phyloP scores from a whole-genome alignment of 2,797 vertebrate species.

The Ibycter americanus region DNA sequence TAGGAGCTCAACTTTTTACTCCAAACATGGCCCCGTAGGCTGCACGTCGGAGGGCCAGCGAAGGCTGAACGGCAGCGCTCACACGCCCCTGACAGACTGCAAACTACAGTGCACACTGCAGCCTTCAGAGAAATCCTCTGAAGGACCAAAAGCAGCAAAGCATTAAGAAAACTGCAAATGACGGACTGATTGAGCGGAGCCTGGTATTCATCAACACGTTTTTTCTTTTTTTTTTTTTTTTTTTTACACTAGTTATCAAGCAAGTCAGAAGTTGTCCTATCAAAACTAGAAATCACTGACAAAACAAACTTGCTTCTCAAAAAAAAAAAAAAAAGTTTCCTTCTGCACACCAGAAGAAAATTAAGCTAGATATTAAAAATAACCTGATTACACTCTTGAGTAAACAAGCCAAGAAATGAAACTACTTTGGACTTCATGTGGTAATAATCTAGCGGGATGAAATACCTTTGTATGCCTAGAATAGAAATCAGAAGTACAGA shows the following conservation, averaged over 20 bases:
- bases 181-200: background rate
- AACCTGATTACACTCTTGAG: background rate
- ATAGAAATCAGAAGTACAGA: background rate
- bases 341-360: background rate
- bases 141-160: background rate
- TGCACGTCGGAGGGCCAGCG: rapidly evolving
- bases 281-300: background rate
- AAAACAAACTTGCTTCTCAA: background rate
- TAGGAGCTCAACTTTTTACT: background rate
- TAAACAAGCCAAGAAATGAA: background rate
- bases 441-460: background rate
- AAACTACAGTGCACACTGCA: background rate
- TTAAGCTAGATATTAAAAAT: background rate
- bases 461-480: background rate
- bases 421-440: background rate
- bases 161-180: background rate
- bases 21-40: rapidly evolving
- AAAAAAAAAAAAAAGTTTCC: background rate
- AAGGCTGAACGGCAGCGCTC: background rate
- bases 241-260: background rate
- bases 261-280: background rate
- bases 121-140: background rate
- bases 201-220: background rate
- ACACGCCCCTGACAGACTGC: rapidly evolving
- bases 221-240: background rate